These are phyloP conservation scores for Bellardia pandia DNA, from an alignment of 2,888 invertebrate genomes.

Conservation along the genomic window DNA sequence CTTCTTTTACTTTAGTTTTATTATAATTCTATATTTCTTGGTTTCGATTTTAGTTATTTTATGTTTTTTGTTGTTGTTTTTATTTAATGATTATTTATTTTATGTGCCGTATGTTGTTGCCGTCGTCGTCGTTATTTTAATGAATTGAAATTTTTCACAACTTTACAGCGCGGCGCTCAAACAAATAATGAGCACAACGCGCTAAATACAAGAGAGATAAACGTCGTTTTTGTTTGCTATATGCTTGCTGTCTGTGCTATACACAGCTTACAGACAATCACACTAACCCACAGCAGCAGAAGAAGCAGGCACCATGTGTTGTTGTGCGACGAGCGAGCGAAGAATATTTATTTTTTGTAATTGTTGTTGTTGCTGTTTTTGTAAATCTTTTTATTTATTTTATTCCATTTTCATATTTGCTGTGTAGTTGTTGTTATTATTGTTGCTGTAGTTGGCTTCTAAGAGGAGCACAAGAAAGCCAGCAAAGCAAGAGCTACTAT, in stretches of 20 bases:
- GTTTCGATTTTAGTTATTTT: conserved; percentile 68
- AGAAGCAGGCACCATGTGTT: conserved; percentile 66
- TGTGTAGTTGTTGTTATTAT: conserved; percentile 16
- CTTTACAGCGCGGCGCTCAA: conserved; percentile 83
- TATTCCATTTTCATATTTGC: conserved; percentile 55
- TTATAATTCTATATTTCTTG: conserved; percentile 72
- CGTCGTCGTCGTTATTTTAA: conserved; percentile 69
- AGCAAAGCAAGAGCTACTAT: conserved; percentile 57
- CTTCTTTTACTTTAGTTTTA: conserved; percentile 59
- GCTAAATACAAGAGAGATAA: conserved; percentile 72
- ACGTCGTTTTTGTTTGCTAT: conserved; percentile 72
- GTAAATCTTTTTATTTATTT: conserved; percentile 32
- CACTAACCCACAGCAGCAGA: conserved; percentile 34
- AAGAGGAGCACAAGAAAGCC: conserved; percentile 57
- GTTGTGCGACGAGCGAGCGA: conserved; percentile 60
- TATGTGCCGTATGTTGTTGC: conserved; percentile 48
- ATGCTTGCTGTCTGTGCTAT: conserved; percentile 38
- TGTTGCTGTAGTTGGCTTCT: conserved; percentile 54
- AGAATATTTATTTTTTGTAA: conserved; percentile 59
- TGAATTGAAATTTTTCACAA: conserved; percentile 79
- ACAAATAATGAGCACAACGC: conserved; percentile 81
- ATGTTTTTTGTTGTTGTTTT: conserved; percentile 45
- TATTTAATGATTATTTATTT: conserved; percentile 56
- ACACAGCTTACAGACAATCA: conserved; percentile 59
- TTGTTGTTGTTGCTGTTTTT: conserved; percentile 45